Conservation (phyloP, 2,113 vertebrate genomes). For the Stegostoma tigrinum region DNA sequence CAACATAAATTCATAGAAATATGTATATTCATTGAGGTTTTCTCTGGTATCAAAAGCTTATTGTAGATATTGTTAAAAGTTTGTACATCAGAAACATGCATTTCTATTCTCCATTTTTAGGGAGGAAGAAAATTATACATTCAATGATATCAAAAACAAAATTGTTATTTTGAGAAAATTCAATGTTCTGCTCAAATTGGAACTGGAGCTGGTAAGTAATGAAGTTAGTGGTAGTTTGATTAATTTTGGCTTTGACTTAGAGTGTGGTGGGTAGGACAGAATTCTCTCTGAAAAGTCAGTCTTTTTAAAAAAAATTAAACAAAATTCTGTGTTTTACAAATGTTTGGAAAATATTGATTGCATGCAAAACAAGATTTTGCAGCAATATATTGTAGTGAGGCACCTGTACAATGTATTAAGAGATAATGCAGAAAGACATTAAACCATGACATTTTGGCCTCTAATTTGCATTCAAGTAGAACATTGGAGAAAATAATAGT, state of each 20-base stretch:
- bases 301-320: not conserved
- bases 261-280: not conserved
- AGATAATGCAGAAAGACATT: not conserved
- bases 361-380: too few relatives aligned
- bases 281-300: not conserved
- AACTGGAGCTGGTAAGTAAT: conserved; percentile 31
- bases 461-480: not conserved
- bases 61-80: not conserved
- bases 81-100: not conserved
- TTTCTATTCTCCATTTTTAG: not conserved
- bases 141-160: conserved; percentile 27
- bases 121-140: conserved; percentile 21
- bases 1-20: not conserved
- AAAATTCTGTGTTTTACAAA: not conserved
- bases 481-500: not conserved
- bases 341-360: not conserved
- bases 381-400: not conserved
- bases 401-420: not conserved
- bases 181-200: not conserved
- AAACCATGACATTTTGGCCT: not conserved
- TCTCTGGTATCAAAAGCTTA: not conserved
- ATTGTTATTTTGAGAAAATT: conserved; percentile 35
- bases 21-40: not conserved
- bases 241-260: not conserved
- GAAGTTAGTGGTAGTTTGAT: not conserved